Evolutionary conservation across 2,113 vertebrate species (phyloP).

Genomic region (Lampris incognitus): DNA sequence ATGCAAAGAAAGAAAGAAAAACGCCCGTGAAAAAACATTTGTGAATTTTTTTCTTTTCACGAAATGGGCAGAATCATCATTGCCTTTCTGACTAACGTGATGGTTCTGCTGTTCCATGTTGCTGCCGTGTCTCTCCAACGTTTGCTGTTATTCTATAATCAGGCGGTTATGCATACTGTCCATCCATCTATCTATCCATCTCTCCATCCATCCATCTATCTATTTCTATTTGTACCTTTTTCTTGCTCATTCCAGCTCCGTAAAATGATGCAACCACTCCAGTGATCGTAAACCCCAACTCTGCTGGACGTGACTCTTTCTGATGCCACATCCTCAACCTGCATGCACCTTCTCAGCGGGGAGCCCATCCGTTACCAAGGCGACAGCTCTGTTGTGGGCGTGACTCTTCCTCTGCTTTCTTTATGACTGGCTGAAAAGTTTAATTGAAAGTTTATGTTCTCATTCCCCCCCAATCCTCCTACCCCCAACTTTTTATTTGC

Average conservation of each 20-base stretch:
- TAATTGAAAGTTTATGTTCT: constrained; percentile 57
- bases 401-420: constrained; percentile 47
- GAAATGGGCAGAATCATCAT: no score
- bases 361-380: constrained; percentile 47
- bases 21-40: no score
- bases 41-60: no score
- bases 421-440: constrained; percentile 63
- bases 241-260: not conserved
- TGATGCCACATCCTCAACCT: constrained; percentile 23
- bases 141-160: no score
- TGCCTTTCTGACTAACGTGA: no score
- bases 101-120: no score
- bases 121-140: no score
- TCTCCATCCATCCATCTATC: no score
- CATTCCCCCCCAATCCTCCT: constrained; percentile 30
- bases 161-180: no score
- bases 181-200: no score
- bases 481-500: constrained; percentile 24
- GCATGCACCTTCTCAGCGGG: constrained; percentile 42
- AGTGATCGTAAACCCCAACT: constrained; percentile 1
- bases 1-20: constrained; percentile 3
- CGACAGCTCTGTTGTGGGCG: constrained; percentile 67
- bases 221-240: no score
- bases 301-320: constrained; percentile 33
- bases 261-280: not conserved